A percentile compares a stretch with the other conserved stretches of the same genome.
Conservation (phyloP, 2,113 vertebrate genomes). For the Shinisaurus crocodilurus region DNA sequence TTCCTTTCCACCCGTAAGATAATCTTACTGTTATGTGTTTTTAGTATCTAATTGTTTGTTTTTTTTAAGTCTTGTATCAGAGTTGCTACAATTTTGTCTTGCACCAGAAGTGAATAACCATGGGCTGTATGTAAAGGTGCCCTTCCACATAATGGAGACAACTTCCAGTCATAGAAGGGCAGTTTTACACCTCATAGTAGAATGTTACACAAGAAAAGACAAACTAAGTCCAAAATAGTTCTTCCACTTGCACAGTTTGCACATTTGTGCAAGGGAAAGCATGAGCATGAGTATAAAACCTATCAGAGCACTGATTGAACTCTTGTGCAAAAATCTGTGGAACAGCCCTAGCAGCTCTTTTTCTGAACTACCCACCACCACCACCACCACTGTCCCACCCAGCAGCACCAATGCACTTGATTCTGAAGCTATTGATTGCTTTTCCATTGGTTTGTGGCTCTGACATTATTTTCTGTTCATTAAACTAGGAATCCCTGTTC, state of each 20-base stretch:
- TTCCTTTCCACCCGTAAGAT: conserved; percentile 95
- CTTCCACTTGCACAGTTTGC: neutral
- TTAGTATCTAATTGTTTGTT: neutral
- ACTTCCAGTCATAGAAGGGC: neutral
- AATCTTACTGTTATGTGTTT: neutral
- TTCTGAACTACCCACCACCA: no score
- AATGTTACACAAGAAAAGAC: neutral
- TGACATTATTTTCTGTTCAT: neutral
- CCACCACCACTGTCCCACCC: no score
- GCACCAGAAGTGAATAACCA: neutral
- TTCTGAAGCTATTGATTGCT: neutral
- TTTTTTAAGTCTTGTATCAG: neutral
- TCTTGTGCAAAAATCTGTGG: neutral
- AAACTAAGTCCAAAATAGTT: neutral
- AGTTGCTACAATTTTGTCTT: neutral
- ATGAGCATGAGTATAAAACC: neutral
- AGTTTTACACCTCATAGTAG: neutral
- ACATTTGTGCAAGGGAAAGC: neutral
- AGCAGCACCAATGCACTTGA: neutral
- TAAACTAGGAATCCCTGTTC: neutral
- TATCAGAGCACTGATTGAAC: neutral
- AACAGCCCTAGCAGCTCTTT: neutral
- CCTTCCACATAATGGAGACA: neutral
- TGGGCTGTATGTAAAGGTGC: neutral
- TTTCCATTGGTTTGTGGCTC: neutral